phyloP scores from a whole-genome alignment of 1,140 invertebrate genomes.

The Varroa destructor region DNA sequence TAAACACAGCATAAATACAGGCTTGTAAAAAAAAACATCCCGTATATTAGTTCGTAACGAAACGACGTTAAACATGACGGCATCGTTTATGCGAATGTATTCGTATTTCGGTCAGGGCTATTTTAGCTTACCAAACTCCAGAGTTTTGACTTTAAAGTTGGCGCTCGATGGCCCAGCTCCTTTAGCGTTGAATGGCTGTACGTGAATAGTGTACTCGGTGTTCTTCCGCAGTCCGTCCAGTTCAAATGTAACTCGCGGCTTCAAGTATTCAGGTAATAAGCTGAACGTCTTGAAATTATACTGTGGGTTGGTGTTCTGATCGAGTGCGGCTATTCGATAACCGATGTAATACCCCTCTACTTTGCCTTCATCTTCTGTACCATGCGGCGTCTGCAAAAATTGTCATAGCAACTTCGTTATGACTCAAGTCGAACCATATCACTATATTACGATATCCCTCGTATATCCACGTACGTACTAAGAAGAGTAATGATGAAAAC shows the following conservation, averaged over 20 bases:
- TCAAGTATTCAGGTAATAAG: constrained; percentile 12
- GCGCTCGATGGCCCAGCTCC: constrained; percentile 58
- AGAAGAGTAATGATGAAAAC: too few species aligned
- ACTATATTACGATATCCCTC: too few species aligned
- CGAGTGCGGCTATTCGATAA: constrained; percentile 9
- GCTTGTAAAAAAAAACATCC: too few species aligned
- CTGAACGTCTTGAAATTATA: constrained; percentile 27
- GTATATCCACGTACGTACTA: too few species aligned
- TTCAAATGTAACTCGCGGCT: constrained; percentile 24
- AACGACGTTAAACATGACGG: too few species aligned
- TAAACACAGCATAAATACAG: too few species aligned
- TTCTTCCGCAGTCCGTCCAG: constrained; percentile 21
- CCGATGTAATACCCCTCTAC: constrained; percentile 27
- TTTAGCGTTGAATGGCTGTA: constrained; percentile 42
- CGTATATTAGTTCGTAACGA: too few species aligned
- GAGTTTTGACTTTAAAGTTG: constrained; percentile 55
- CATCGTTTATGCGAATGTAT: not conserved
- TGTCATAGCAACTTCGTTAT: too few species aligned
- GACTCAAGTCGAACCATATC: too few species aligned
- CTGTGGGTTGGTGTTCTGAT: constrained; percentile 19
- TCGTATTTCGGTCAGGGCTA: not conserved
- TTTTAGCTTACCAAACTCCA: constrained; percentile 57
- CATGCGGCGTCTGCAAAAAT: constrained; percentile 19
- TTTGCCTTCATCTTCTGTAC: constrained; percentile 22
- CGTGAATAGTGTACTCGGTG: constrained; percentile 79